These are phyloP conservation scores for Myotis vivesi DNA, from an alignment of 2,797 vertebrate genomes.

Conservation along the genomic window DNA sequence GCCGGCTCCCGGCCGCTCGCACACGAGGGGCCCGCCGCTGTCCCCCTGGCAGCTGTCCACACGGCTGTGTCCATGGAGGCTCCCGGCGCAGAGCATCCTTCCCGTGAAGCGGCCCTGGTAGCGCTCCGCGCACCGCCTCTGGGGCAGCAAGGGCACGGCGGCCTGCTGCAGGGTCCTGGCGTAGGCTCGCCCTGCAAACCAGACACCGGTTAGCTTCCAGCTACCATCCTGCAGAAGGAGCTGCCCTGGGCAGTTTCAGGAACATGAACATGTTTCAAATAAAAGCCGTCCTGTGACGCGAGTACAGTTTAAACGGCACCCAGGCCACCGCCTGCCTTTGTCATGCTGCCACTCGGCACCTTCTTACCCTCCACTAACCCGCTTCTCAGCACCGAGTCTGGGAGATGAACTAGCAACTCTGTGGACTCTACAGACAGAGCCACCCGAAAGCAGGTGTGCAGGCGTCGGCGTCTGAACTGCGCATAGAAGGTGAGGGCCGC, in stretches of 20 bases:
- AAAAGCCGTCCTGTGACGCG: not conserved
- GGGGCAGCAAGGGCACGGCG: constrained; percentile 91
- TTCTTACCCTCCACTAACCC: not conserved
- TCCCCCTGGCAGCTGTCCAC: constrained; percentile 98
- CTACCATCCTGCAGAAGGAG: not conserved
- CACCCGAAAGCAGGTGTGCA: not conserved
- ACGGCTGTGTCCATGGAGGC: constrained; percentile 84
- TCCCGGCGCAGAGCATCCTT: constrained; percentile 97
- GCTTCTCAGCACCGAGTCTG: not conserved
- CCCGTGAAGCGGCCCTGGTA: constrained; percentile 92
- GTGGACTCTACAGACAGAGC: not conserved
- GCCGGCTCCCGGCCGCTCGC: constrained; percentile 88
- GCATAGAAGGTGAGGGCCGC: not conserved
- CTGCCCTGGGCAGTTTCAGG: not conserved
- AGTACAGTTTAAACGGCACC: not conserved
- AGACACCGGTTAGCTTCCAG: not conserved
- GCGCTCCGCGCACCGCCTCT: constrained; percentile 90
- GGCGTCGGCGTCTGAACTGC: not conserved
- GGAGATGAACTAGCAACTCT: not conserved
- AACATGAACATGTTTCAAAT: not conserved
- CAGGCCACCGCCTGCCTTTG: not conserved
- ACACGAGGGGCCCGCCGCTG: constrained; percentile 96
- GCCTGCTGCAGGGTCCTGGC: constrained; percentile 98
- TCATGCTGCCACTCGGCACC: not conserved
- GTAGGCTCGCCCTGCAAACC: constrained; percentile 90